Evolutionary conservation across 2,113 vertebrate species (phyloP).

Genomic region (Scortum barcoo): DNA sequence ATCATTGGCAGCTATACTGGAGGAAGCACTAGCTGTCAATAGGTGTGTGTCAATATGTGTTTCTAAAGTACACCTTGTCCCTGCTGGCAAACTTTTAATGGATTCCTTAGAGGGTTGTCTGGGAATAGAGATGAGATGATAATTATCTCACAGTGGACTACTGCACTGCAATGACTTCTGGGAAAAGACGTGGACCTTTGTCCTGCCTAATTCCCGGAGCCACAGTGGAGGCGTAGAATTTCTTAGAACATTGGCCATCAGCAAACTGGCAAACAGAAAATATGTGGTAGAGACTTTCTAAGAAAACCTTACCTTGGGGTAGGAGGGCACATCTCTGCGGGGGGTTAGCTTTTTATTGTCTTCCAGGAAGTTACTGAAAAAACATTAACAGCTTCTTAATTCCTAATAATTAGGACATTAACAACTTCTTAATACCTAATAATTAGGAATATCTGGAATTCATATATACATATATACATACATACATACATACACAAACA

Average conservation of each 20-base stretch:
- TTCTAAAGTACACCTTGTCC: not conserved
- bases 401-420: too few species aligned
- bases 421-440: too few species aligned
- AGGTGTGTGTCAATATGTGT: not conserved
- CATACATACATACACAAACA: too few species aligned
- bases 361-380: conserved; percentile 86
- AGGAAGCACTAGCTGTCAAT: not conserved
- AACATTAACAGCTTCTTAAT: not conserved
- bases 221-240: not conserved
- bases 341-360: conserved; percentile 88
- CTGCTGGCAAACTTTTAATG: not conserved
- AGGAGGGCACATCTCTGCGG: conserved; percentile 87
- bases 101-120: not conserved
- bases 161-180: not conserved
- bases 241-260: not conserved
- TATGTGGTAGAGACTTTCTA: not conserved
- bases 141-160: not conserved
- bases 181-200: not conserved
- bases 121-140: not conserved
- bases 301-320: conserved; percentile 88
- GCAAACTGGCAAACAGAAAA: not conserved
- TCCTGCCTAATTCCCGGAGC: not conserved
- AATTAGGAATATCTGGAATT: too few species aligned
- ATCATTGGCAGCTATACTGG: not conserved
- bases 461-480: too few species aligned